Evolutionary conservation across 2,113 vertebrate species (phyloP), one percentile per base, ranked within the genome.

Genomic region (Elephas maximus): DNA sequence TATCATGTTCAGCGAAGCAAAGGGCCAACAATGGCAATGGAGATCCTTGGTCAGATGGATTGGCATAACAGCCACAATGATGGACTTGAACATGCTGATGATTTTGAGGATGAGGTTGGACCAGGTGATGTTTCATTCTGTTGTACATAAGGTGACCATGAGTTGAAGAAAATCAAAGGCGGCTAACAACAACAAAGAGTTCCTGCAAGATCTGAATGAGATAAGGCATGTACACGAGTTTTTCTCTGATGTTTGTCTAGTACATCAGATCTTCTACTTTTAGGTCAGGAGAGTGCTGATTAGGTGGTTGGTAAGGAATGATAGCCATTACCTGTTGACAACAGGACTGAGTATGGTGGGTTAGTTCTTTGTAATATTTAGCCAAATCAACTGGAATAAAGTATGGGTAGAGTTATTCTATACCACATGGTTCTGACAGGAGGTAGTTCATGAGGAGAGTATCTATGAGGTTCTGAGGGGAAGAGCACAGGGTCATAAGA

Each of bases 211-310:
- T 92, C 73, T 77, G 12, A 82, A 74, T 87, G 69, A 83, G 37
- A 17, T 62, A 11, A 21, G 5, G 17, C 53, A 21, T 5, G 1
- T 21, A 26, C 0, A 37, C 10, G 5, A 44, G 0, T 45, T 4
- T 63, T 14, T 77, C 17, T 44, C 33, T 28, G 30, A 33, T 89
- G 63, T 62, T 91, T 93, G 69, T 23, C 28, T 10, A 57, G 63
- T n/a, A 8, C 3, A 23, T 4, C n/a, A 9, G 18, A 21, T 41
- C n/a, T 60, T 33, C 24, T 90, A 45, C 7, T 71, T 77, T 92
- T 77, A 84, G 33, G 20, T 76, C 8, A 18, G 18, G 1, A 79
- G 51, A 62, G 11, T 9, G 60, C 48, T 37, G 20, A 41, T 21
- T 51, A 62, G n/a, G 77, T 37, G n/a, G 67, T 4, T 5, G 30